phyloP scores from a whole-genome alignment of 92 coral and sea anemone genomes.

The Hydrozoanthus gracilis region DNA sequence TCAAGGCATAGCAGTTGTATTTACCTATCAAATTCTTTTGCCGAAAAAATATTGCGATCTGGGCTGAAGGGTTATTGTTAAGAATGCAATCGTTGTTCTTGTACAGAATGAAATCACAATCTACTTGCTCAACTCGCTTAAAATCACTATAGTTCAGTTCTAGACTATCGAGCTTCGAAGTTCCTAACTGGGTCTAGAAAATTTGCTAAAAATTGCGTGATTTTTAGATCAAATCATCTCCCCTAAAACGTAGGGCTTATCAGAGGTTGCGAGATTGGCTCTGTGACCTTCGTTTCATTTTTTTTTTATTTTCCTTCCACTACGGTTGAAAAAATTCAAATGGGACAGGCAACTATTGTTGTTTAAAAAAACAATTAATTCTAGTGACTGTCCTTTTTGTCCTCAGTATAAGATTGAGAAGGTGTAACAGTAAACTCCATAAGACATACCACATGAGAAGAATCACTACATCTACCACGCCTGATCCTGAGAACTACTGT shows the following conservation, averaged over 20 bases:
- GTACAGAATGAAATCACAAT: not conserved
- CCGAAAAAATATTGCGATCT: not conserved
- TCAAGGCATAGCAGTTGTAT: conserved; percentile 7
- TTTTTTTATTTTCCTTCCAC: not conserved
- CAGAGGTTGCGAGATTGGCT: conserved; percentile 18
- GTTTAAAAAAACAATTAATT: not conserved
- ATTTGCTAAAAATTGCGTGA: conserved; percentile 7
- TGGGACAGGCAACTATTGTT: not conserved
- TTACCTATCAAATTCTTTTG: not conserved
- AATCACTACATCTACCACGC: conserved; percentile 22
- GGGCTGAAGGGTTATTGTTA: conserved; percentile 19
- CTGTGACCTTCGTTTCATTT: conserved; percentile 22
- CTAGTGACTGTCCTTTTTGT: not conserved
- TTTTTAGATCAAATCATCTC: not conserved
- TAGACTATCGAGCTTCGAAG: not conserved
- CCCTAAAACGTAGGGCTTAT: not conserved
- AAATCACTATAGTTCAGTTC: not conserved
- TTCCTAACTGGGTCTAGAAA: not conserved
- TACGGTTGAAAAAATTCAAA: too few relatives aligned
- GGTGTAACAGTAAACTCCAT: conserved; percentile 1
- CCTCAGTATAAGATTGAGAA: not conserved
- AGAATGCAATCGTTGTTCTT: conserved; percentile 2
- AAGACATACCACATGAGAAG: not conserved
- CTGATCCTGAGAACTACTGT: conserved; percentile 1
- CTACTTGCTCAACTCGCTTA: not conserved